phyloP scores from a whole-genome alignment of 2,113 vertebrate species.

The Pluvianellus socialis region DNA sequence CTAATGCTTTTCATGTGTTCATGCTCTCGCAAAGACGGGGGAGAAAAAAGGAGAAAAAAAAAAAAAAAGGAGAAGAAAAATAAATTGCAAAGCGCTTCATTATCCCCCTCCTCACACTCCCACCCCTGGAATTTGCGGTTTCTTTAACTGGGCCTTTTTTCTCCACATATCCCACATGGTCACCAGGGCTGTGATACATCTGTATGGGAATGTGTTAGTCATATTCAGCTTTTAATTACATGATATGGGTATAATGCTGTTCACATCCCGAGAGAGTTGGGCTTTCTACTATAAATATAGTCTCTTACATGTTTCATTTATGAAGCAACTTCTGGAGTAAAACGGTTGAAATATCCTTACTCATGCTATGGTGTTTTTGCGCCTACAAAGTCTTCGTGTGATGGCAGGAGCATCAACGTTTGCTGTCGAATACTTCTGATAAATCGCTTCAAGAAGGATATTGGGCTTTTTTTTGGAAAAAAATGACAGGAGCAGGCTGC shows the following conservation, averaged over 20 bases:
- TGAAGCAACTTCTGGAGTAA: background rate
- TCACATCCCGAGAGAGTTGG: background rate
- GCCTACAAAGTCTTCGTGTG: background rate
- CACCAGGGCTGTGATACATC: background rate
- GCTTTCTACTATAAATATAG: background rate
- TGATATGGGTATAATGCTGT: background rate
- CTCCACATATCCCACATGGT: background rate
- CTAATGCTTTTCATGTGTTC: slow-evolving; percentile 24
- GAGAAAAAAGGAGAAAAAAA: background rate
- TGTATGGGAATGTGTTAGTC: slow-evolving; percentile 26
- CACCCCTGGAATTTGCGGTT: slow-evolving; percentile 35
- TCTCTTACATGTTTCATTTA: background rate
- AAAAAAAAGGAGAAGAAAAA: background rate
- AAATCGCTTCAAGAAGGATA: background rate
- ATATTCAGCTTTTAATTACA: slow-evolving; percentile 44
- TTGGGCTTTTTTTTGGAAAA: background rate
- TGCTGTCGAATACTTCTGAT: background rate
- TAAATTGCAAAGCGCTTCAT: background rate
- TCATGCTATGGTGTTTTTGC: background rate
- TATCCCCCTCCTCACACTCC: background rate
- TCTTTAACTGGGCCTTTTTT: background rate
- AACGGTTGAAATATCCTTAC: background rate
- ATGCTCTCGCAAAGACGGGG: background rate
- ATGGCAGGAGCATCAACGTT: background rate
- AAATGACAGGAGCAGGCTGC: background rate